Evolutionary conservation across 2,797 vertebrate species (phyloP).

Genomic region (Poeciliopsis gracilis): DNA sequence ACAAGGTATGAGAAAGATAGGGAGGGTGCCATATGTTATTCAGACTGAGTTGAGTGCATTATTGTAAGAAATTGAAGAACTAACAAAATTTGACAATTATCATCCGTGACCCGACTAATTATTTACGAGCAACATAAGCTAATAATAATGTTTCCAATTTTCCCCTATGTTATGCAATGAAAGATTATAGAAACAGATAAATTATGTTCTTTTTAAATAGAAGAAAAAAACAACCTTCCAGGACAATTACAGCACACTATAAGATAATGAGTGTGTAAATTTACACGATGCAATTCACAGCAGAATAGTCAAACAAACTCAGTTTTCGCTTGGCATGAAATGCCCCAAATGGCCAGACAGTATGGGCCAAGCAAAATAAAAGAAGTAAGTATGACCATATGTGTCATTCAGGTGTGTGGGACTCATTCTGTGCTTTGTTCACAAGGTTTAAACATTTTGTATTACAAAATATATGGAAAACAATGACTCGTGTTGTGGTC

Average conservation of each 20-base stretch:
- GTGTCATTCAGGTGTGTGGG: too few species aligned
- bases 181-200: background rate
- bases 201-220: too few species aligned
- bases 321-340: too few species aligned
- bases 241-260: too few species aligned
- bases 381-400: too few species aligned
- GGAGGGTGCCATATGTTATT: background rate
- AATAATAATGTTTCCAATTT: background rate
- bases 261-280: too few species aligned
- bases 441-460: background rate
- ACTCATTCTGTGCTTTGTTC: too few species aligned
- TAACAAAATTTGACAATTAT: background rate
- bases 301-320: too few species aligned
- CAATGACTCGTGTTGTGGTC: background rate
- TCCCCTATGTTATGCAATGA: background rate
- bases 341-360: too few species aligned
- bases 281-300: too few species aligned
- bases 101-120: background rate
- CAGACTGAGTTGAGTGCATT: background rate
- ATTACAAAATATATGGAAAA: background rate
- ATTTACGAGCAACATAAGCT: background rate
- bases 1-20: conserved; percentile 26
- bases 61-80: background rate
- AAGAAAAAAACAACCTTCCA: background rate
- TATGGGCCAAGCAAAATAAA: too few species aligned